phyloP scores from a whole-genome alignment of 2,113 vertebrate genomes.

The Balaenoptera acutorostrata region DNA sequence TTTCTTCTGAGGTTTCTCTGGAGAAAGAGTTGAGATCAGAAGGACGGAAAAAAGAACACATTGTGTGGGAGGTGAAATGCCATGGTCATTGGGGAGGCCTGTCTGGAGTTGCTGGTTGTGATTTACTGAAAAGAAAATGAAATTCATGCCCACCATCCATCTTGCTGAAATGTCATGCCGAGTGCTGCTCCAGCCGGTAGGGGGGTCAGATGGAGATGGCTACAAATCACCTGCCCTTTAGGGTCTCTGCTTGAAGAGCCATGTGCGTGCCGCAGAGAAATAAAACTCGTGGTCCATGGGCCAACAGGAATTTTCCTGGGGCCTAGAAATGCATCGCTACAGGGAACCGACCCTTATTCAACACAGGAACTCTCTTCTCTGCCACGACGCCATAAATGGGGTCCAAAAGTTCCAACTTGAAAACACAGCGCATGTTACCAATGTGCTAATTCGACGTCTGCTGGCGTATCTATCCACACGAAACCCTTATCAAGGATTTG shows the following conservation, averaged over 20 bases:
- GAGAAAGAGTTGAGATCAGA: background rate
- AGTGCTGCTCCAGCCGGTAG: background rate
- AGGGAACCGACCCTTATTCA: background rate
- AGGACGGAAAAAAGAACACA: background rate
- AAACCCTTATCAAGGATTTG: background rate
- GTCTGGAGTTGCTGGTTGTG: background rate
- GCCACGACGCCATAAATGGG: background rate
- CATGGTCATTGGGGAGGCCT: background rate
- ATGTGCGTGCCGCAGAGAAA: background rate
- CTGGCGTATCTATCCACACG: rapidly evolving
- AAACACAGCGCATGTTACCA: background rate
- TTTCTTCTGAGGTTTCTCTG: background rate
- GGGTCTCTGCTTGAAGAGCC: background rate
- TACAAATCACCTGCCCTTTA: background rate
- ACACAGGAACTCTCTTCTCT: background rate
- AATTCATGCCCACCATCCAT: background rate
- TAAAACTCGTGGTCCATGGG: background rate
- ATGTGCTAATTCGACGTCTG: background rate
- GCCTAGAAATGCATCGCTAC: background rate
- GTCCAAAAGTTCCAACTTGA: background rate
- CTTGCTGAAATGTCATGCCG: background rate
- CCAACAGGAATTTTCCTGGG: background rate
- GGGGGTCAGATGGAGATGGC: background rate
- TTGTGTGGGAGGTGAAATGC: background rate
- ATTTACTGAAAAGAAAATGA: slow-evolving; percentile 6